Evolutionary conservation across 2,113 vertebrate genomes (phyloP).

Genomic region (Recurvirostra avosetta): DNA sequence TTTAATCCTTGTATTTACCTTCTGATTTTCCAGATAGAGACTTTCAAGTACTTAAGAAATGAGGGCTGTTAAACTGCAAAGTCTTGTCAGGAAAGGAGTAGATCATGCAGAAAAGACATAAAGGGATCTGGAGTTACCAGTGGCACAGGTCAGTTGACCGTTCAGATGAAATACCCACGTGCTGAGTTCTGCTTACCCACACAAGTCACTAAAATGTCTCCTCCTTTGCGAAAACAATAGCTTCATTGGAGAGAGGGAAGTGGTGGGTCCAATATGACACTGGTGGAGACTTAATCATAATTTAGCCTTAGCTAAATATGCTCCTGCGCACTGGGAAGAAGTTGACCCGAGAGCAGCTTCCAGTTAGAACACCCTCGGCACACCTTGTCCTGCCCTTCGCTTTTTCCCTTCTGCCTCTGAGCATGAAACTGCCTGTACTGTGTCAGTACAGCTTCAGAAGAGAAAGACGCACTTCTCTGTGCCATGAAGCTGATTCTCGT

Average conservation of each 20-base stretch:
- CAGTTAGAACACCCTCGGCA: neutral
- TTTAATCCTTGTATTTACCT: neutral
- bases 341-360: neutral
- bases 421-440: neutral
- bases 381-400: neutral
- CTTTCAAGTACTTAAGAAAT: neutral
- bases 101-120: neutral
- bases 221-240: neutral
- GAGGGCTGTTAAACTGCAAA: neutral
- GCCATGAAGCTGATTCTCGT: neutral
- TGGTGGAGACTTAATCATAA: neutral
- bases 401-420: neutral
- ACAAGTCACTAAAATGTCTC: neutral
- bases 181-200: neutral
- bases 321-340: neutral
- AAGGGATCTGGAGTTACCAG: neutral
- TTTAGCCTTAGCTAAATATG: neutral
- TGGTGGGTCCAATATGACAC: neutral
- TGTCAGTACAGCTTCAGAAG: neutral
- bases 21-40: neutral
- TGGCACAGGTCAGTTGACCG: neutral
- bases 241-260: neutral
- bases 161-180: neutral
- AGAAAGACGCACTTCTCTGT: neutral
- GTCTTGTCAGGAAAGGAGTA: neutral